phyloP scores from a whole-genome alignment of 2,113 vertebrate genomes.

The Cervus canadensis region DNA sequence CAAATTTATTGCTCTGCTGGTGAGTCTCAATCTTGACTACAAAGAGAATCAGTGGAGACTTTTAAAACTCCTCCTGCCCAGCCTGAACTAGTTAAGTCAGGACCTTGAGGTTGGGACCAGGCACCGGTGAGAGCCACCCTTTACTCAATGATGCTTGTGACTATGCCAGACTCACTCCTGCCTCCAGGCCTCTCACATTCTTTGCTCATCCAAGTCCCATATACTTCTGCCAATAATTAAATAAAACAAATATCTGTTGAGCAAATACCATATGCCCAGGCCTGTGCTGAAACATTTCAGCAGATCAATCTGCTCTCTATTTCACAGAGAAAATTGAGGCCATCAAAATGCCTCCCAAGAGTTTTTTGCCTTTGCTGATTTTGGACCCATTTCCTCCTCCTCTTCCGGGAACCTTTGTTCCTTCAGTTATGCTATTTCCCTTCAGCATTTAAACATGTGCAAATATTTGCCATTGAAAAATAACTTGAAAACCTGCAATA shows the following conservation, averaged over 20 bases:
- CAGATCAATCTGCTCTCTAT: neutral
- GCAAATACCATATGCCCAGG: neutral
- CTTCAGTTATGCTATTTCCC: neutral
- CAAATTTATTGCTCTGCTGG: neutral
- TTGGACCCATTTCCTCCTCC: neutral
- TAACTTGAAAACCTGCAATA: neutral
- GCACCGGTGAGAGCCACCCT: fast-evolving
- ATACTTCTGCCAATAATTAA: neutral
- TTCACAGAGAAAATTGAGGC: neutral
- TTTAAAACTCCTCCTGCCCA: neutral
- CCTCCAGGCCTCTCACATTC: neutral
- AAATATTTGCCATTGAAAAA: neutral
- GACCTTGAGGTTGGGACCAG: neutral
- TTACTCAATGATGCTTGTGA: neutral
- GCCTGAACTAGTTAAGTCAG: neutral
- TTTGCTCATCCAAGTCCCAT: neutral
- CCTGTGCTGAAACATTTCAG: neutral
- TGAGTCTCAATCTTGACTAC: neutral
- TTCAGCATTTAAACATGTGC: neutral
- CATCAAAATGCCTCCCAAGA: neutral
- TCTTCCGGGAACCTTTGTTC: neutral
- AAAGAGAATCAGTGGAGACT: neutral
- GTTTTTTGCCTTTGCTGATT: neutral
- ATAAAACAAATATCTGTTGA: neutral
- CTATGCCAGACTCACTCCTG: neutral